Evolutionary conservation across 2,888 invertebrate genomes (phyloP), one percentile per base, ranked within the genome.

Genomic region (Patella ulyssiponensis): DNA sequence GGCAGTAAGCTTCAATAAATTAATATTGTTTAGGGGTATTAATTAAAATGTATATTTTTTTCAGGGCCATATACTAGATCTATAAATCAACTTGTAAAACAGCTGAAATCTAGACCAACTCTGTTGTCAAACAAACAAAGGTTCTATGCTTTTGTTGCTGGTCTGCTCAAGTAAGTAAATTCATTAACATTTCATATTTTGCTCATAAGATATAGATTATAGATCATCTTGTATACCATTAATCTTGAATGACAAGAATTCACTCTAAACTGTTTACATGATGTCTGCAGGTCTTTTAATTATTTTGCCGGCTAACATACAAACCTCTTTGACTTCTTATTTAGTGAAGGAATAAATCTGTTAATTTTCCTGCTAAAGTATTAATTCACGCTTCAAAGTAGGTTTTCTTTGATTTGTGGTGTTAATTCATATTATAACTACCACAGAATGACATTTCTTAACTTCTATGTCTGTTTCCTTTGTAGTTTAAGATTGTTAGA

Each of bases 141-240:
- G 91, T 97, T 97, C 91, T 96, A 96, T 91, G 96, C 96, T 75
- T 97, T 97, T 91, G 94, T 96, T 82, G 94, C 96, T 90, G 97
- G 96, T 71, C 93, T 97, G 80, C 93, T 97, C 76, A 97, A 97
- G 95, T 95, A 93, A 94, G 94, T 93, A 33, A 17, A 44, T 9
- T 44, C 9, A 44, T 44, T 44, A 44, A 44, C 44, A 44, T 44
- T 44, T 44, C 44, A 44, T 44, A 9, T 44, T 44, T 44, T 44
- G 9, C 44, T 33, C 33, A 33, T 33, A 33, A 44, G 44, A 44
- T 44, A 44, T 44, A 44, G 44, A 44, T 44, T 4, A 44, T 44
- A 4, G 7, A 4, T 0, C 4, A 33, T 33, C n/a, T n/a, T 33
- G 33, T 5, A 9, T 44, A 44, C 44, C 9, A 44, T 44, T 44